These are phyloP conservation scores for Apostichopus californicus DNA, from an alignment of 35 echinoderm and acorn worm species.

Conservation along the genomic window DNA sequence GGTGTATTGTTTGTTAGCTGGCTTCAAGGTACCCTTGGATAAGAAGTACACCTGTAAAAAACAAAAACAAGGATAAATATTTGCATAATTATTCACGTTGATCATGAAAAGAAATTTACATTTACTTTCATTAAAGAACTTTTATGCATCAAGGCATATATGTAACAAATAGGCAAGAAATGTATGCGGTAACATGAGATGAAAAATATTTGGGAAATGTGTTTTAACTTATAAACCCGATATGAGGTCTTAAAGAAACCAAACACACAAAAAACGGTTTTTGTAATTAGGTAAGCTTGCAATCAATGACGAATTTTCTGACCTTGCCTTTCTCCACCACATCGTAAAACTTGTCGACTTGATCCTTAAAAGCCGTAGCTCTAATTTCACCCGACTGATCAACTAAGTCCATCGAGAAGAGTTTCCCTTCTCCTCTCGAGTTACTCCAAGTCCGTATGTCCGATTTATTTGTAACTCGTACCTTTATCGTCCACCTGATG, in stretches of 20 bases:
- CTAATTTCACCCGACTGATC: conserved; percentile 94
- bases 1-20: conserved; percentile 93
- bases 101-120: no score
- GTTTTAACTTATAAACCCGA: no score
- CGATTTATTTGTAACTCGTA: conserved; percentile 83
- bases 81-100: no score
- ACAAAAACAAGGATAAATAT: background rate
- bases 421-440: conserved; percentile 86
- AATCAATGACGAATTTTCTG: background rate
- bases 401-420: conserved; percentile 96
- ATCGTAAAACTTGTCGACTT: conserved; percentile 79
- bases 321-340: conserved; percentile 94
- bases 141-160: no score
- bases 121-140: no score
- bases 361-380: conserved; percentile 93
- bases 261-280: no score
- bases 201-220: no score
- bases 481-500: conserved; percentile 94
- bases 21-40: conserved; percentile 80
- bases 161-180: no score
- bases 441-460: conserved; percentile 88
- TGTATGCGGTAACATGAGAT: no score
- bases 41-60: conserved; percentile 78
- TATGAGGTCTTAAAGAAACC: no score
- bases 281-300: no score